Conservation (phyloP, 1,140 invertebrate genomes). For the Cydia pomonella region DNA sequence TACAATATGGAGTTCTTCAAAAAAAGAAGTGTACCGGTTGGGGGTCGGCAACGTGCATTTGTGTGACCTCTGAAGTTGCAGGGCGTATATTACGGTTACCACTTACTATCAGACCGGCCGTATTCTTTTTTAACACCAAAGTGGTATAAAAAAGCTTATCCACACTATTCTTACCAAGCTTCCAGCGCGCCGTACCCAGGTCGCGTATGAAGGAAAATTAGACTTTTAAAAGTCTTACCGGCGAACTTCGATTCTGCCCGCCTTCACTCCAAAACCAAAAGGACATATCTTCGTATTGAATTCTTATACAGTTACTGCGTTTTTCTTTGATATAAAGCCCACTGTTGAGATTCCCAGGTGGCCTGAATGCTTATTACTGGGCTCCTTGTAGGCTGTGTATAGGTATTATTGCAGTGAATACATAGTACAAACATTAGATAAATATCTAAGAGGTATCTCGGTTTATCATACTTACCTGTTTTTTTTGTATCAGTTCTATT, state of each 20-base stretch:
- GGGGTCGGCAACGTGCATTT: too few relatives aligned
- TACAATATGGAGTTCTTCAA: too few relatives aligned
- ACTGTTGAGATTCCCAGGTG: conserved; percentile 5
- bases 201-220: conserved; percentile 76
- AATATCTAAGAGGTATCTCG: too few relatives aligned
- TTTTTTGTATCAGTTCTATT: too few relatives aligned
- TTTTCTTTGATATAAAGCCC: background rate
- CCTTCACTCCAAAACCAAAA: background rate
- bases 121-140: too few relatives aligned
- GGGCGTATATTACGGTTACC: too few relatives aligned
- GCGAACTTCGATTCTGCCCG: conserved; percentile 71
- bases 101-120: too few relatives aligned
- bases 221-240: conserved; percentile 70
- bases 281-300: background rate
- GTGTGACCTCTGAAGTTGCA: too few relatives aligned
- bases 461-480: too few relatives aligned
- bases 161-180: conserved; percentile 33
- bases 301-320: background rate
- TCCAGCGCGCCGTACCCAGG: conserved; percentile 63
- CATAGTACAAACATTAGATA: too few relatives aligned
- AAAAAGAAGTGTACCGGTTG: too few relatives aligned
- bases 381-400: background rate
- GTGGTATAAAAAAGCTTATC: conserved; percentile 27
- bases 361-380: background rate
- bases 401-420: background rate